Conservation (phyloP, 2,797 vertebrate genomes). For the Oreochromis mossambicus region DNA sequence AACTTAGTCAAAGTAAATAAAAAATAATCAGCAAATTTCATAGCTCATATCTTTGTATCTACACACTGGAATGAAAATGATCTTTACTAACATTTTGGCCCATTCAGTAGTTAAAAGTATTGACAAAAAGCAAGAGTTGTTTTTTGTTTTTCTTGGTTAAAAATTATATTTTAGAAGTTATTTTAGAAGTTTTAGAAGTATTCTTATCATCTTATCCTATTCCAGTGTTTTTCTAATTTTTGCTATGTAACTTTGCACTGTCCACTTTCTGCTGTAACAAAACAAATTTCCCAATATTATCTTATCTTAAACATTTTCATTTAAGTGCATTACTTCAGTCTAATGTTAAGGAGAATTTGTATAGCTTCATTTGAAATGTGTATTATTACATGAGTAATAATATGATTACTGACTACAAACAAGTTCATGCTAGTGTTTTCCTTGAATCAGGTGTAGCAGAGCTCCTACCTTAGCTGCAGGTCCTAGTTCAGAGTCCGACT, state of each 20-base stretch:
- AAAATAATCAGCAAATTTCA: not conserved
- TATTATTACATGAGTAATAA: not conserved
- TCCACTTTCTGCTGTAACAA: not conserved
- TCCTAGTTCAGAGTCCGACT: not conserved
- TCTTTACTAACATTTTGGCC: not conserved
- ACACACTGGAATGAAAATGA: not conserved
- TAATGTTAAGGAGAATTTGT: not conserved
- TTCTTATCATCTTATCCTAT: not conserved
- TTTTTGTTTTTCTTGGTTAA: not conserved
- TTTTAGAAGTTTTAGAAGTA: not conserved
- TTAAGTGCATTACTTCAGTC: not conserved
- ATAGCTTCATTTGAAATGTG: not conserved
- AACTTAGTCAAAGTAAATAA: not conserved
- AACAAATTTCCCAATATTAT: not conserved
- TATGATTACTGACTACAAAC: not conserved
- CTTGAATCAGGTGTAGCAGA: conserved; percentile 5
- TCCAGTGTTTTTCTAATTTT: not conserved
- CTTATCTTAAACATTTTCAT: not conserved
- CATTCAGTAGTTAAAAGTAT: not conserved
- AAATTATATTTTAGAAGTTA: not conserved
- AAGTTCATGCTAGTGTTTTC: not conserved
- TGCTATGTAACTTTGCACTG: not conserved
- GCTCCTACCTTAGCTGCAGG: not conserved
- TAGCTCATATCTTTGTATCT: not conserved
- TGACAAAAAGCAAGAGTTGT: not conserved